Conservation (phyloP, 2,888 invertebrate species). For the Cryptocephalus primarius region DNA sequence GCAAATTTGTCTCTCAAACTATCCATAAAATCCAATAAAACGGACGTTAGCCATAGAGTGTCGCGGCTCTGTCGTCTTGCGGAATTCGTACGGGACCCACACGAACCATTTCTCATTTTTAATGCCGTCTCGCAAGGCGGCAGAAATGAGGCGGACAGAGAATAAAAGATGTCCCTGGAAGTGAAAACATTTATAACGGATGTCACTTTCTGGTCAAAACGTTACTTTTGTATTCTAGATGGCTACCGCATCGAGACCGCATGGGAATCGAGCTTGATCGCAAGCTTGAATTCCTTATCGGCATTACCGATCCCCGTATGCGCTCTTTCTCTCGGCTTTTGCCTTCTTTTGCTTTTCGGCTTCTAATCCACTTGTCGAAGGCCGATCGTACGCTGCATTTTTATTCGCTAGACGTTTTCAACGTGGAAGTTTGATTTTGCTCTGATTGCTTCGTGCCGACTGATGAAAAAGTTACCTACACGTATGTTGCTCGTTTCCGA, state of each 20-base stretch:
- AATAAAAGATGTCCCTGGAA: conserved; percentile 21
- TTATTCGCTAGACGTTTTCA: too few species aligned
- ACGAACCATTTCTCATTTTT: conserved; percentile 9
- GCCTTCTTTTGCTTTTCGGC: too few species aligned
- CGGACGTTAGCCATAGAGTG: too few species aligned
- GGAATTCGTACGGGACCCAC: background rate
- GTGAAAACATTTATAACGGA: conserved; percentile 29
- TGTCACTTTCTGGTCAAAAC: conserved; percentile 25
- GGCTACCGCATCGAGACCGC: conserved; percentile 12
- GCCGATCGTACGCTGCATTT: too few species aligned
- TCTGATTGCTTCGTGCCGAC: too few species aligned
- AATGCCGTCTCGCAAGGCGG: conserved; percentile 15
- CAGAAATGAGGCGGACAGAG: conserved; percentile 19
- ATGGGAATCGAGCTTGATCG: conserved; percentile 22
- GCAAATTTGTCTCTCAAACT: too few species aligned
- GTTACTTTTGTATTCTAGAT: conserved; percentile 27
- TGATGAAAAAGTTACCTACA: too few species aligned
- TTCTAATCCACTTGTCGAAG: conserved; percentile 24
- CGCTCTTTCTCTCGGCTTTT: conserved; percentile 21
- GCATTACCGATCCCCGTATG: conserved; percentile 28
- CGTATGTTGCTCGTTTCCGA: too few species aligned
- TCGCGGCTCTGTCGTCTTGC: too few species aligned
- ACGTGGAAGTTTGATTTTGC: too few species aligned
- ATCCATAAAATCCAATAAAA: too few species aligned
- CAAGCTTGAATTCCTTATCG: conserved; percentile 31